Evolutionary conservation across 1,140 invertebrate genomes (phyloP), one percentile per base, ranked within the genome.

Genomic region (Eueides isabella): DNA sequence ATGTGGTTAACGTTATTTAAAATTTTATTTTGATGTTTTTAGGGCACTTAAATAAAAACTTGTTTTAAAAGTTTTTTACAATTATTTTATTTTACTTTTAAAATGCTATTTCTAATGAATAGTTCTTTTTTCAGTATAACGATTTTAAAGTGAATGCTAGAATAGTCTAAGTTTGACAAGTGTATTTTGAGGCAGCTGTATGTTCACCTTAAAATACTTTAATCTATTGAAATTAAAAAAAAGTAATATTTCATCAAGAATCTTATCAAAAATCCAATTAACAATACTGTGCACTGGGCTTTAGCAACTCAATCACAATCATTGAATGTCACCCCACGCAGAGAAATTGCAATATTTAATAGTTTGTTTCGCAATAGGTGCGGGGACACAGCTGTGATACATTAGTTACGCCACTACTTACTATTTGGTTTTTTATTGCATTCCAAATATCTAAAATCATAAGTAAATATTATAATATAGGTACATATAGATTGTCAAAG

Each of bases 311-410:
- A 85, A 86, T 85, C 80, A 85, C 83, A 85, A 86, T 85, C 80
- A 85, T 84, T 83, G 78, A 78, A 78, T 76, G 76, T 74, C 71
- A 80, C 77, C 77, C 85, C 79, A 80, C 72, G 69, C 71, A 31
- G 73, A 76, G 76, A 76, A 77, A 79, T 75, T 75, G 79, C 80
- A 81, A 82, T 89, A 85, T 84, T 85, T 89, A 86, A 88, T 89
- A 86, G 88, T 89, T 90, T 88, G 85, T 86, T 87, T 86, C 76
- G 85, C 86, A 87, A 91, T 91, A 90, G 90, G 85, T 79, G 68
- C 71, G 76, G 48, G 74, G 76, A 76, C 84, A 84, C 89, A 91
- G 87, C 88, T 91, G 89, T 72, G 81, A 66, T 80, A 77, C 80
- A 85, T 91, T 87, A 80, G 83, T 75, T 80, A 82, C 79, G 81